A percentile compares a stretch with the other conserved stretches of the same genome.
Conservation (phyloP, 2,113 vertebrate genomes). For the Paracanthobrama guichenoti region DNA sequence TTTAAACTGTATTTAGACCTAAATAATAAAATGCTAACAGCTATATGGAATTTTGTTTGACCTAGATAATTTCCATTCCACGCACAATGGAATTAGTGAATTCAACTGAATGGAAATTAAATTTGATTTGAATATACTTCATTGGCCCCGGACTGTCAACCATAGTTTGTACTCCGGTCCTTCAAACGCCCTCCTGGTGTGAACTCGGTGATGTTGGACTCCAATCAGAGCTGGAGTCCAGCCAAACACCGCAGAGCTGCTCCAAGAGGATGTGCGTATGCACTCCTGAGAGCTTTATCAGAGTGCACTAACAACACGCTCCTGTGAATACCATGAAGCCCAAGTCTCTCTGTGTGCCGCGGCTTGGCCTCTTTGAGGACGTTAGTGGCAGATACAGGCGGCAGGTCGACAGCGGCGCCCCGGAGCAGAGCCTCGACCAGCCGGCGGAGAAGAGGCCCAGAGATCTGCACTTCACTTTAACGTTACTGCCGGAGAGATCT, state of each 20-base stretch:
- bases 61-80: background rate
- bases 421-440: constrained; percentile 18
- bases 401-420: constrained; percentile 58
- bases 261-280: constrained; percentile 17
- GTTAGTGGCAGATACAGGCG: constrained; percentile 53
- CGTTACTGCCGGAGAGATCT: constrained; percentile 62
- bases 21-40: too few species aligned
- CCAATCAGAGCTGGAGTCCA: constrained; percentile 6
- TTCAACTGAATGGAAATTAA: background rate
- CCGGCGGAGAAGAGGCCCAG: constrained; percentile 26
- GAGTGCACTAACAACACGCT: background rate
- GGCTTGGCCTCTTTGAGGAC: constrained; percentile 48
- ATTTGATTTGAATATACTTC: background rate
- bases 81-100: background rate
- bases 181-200: background rate
- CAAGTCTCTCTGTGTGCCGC: constrained; percentile 52
- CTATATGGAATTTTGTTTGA: too few species aligned
- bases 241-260: background rate
- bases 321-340: constrained; percentile 64
- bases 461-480: constrained; percentile 64
- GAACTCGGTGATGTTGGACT: background rate
- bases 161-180: background rate
- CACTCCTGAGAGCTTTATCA: background rate
- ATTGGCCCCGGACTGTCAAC: background rate
- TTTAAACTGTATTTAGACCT: too few species aligned